Evolutionary conservation across 2,797 vertebrate genomes (phyloP).

Genomic region (Urophycis tenuis): DNA sequence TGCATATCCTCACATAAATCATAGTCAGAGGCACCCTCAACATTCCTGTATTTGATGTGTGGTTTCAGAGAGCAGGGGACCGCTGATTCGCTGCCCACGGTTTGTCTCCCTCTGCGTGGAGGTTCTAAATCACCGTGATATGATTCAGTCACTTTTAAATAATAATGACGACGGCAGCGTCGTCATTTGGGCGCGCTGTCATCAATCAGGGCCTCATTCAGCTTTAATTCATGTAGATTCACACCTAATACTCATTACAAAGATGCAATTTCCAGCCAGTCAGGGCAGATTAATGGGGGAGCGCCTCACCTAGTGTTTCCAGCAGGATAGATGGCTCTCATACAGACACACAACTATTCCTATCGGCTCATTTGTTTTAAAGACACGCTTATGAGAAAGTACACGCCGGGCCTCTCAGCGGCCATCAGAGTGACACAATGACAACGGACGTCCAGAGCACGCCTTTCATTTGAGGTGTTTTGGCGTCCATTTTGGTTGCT

Average conservation of each 20-base stretch:
- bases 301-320: slow-evolving; percentile 66
- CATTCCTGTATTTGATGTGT: background rate
- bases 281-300: slow-evolving; percentile 76
- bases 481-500: background rate
- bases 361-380: slow-evolving; percentile 59
- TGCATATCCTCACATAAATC: slow-evolving; percentile 9
- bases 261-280: slow-evolving; percentile 81
- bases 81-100: slow-evolving; percentile 41
- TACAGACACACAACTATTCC: slow-evolving; percentile 54
- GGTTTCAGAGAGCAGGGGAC: background rate
- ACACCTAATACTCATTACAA: slow-evolving; percentile 85
- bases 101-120: slow-evolving; percentile 41
- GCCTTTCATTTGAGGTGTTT: slow-evolving; percentile 13
- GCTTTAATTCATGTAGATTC: slow-evolving; percentile 85
- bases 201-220: slow-evolving; percentile 79
- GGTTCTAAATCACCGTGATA: slow-evolving; percentile 75
- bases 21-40: background rate
- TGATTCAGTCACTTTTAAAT: slow-evolving; percentile 77
- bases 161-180: slow-evolving; percentile 71
- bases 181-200: slow-evolving; percentile 70
- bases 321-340: slow-evolving; percentile 73
- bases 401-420: slow-evolving; percentile 42
- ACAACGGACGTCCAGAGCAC: slow-evolving; percentile 26
- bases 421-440: slow-evolving; percentile 51
- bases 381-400: slow-evolving; percentile 69